Evolutionary conservation across 2,113 vertebrate species (phyloP).

Genomic region (Mungos mungo): DNA sequence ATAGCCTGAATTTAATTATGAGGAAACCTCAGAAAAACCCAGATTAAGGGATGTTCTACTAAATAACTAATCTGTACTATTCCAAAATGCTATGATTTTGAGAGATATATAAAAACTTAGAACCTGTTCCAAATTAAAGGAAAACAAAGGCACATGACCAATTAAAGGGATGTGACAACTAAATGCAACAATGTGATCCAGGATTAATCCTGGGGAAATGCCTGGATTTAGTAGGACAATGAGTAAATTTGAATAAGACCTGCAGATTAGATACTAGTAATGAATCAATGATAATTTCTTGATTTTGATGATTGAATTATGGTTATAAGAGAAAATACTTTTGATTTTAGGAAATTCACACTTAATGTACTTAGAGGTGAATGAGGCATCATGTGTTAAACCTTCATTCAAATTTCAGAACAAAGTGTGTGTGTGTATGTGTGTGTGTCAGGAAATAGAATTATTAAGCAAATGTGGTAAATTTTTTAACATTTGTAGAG

Average conservation of each 20-base stretch:
- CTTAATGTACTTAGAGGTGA: neutral
- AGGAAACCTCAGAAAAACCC: slow-evolving; percentile 62
- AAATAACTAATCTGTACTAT: slow-evolving; percentile 19
- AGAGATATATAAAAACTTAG: slow-evolving; percentile 17
- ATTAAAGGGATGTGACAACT: neutral
- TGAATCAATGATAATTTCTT: neutral
- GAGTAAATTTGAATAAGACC: neutral
- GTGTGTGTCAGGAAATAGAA: neutral
- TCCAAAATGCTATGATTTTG: slow-evolving; percentile 40
- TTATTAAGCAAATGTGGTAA: neutral
- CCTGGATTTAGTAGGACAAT: neutral
- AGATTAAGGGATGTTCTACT: slow-evolving; percentile 50
- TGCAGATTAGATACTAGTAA: neutral
- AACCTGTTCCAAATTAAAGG: neutral
- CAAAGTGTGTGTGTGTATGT: neutral
- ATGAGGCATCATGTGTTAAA: neutral
- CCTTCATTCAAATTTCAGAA: neutral
- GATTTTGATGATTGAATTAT: neutral
- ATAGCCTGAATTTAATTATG: slow-evolving; percentile 61
- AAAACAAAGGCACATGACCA: neutral
- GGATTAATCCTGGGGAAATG: neutral
- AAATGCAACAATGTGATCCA: neutral
- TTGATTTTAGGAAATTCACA: slow-evolving; percentile 21
- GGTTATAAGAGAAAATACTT: neutral
- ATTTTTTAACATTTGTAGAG: neutral